A percentile compares a stretch with the other conserved stretches of the same genome.
Conservation (phyloP, 2,888 invertebrate species). For the Orthosia gracilis region DNA sequence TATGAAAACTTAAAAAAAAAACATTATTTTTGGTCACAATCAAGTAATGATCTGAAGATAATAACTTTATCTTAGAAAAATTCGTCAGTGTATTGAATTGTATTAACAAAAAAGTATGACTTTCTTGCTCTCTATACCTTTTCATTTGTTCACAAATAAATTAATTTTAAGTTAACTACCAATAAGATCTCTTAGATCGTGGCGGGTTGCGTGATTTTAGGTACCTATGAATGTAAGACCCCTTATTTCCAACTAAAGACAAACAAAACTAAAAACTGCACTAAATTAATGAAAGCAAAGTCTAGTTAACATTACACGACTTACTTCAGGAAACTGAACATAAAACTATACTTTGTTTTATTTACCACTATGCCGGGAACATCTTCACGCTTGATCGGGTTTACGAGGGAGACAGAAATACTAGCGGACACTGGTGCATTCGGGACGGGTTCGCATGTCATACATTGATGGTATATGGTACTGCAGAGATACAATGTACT, state of each 20-base stretch:
- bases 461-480: constrained; percentile 7
- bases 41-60: too few species aligned
- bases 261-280: not conserved
- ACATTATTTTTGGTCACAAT: too few species aligned
- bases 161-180: too few species aligned
- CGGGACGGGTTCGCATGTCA: constrained; percentile 4
- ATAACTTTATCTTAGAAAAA: too few species aligned
- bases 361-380: constrained; percentile 45
- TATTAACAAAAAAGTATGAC: too few species aligned
- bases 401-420: constrained; percentile 59
- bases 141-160: too few species aligned
- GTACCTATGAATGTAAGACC: too few species aligned
- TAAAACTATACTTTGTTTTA: constrained; percentile 56
- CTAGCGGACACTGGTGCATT: constrained; percentile 41
- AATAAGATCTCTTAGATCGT: too few species aligned
- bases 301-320: constrained; percentile 27
- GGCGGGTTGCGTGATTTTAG: too few species aligned
- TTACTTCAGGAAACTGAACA: constrained; percentile 42
- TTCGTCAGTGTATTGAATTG: too few species aligned
- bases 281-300: constrained; percentile 24
- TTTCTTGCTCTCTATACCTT: too few species aligned
- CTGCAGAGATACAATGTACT: not conserved
- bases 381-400: constrained; percentile 51
- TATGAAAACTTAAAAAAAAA: too few species aligned
- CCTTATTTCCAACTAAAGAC: not conserved